Evolutionary conservation across 2,797 vertebrate genomes (phyloP).

Genomic region (Yasuhikotakia modesta): DNA sequence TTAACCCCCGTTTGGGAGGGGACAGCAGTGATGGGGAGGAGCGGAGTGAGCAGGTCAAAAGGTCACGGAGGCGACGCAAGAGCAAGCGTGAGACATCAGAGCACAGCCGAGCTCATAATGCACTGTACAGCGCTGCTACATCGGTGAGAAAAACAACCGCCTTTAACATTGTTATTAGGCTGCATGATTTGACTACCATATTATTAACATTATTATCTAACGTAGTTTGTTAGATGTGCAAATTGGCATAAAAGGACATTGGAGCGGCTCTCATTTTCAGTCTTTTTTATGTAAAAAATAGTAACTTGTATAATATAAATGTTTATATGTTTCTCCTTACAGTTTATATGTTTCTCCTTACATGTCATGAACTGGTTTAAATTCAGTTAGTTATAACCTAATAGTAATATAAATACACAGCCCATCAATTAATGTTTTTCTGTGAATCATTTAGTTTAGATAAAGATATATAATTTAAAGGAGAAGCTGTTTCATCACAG

Average conservation of each 20-base stretch:
- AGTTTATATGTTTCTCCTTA: too few species aligned
- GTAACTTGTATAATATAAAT: too few species aligned
- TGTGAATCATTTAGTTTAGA: too few species aligned
- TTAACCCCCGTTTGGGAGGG: conserved; percentile 84
- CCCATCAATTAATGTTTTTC: too few species aligned
- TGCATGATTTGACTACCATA: background rate
- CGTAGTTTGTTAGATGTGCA: background rate
- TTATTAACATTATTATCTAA: background rate
- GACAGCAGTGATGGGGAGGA: conserved; percentile 93
- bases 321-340: too few species aligned
- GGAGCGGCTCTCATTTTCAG: too few species aligned
- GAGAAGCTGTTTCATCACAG: too few species aligned
- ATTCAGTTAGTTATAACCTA: too few species aligned
- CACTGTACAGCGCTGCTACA: conserved; percentile 34
- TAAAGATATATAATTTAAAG: too few species aligned
- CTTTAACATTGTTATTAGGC: background rate
- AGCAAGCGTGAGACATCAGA: conserved; percentile 76
- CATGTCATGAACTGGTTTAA: too few species aligned
- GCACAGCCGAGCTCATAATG: conserved; percentile 36
- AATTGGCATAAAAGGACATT: background rate
- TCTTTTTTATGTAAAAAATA: too few species aligned
- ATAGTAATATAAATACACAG: too few species aligned
- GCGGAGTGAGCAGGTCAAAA: conserved; percentile 72
- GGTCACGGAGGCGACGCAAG: conserved; percentile 82
- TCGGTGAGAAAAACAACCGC: conserved; percentile 37